Evolutionary conservation across 2,797 vertebrate species (phyloP).

Genomic region (Melanotaenia parkinsoni): DNA sequence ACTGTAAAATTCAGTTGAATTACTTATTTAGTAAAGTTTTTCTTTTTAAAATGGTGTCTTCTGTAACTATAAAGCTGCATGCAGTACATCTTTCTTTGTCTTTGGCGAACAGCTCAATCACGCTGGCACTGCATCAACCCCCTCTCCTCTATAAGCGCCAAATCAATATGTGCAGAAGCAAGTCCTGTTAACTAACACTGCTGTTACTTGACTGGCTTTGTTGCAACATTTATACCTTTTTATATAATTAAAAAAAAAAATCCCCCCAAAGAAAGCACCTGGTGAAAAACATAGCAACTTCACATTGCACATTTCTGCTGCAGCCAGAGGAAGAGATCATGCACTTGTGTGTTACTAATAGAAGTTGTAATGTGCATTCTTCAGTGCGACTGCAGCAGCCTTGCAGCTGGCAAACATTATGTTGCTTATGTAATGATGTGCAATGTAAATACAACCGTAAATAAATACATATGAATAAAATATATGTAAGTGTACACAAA

Average conservation of each 20-base stretch:
- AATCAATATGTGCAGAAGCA: not conserved
- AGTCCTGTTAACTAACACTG: not conserved
- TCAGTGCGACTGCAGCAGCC: not conserved
- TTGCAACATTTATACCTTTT: not conserved
- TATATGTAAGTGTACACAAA: not conserved
- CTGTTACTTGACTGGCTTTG: not conserved
- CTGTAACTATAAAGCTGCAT: not conserved
- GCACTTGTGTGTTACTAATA: not conserved
- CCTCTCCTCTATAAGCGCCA: not conserved
- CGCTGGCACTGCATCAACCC: not conserved
- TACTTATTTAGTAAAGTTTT: not conserved
- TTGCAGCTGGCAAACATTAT: not conserved
- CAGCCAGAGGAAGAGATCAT: not conserved
- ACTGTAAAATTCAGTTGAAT: not conserved
- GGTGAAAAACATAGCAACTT: not conserved
- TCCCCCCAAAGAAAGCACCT: not conserved
- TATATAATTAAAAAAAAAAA: too few species aligned
- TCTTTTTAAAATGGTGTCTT: not conserved
- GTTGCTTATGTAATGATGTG: not conserved
- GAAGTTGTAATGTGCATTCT: constrained; percentile 3
- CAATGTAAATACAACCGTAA: not conserved
- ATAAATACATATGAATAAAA: not conserved
- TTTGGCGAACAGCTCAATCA: not conserved
- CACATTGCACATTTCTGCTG: not conserved
- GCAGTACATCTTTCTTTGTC: not conserved